Base-by-base conservation (phyloP, 1,140 invertebrate species). In the Drosophila mayri region DNA sequence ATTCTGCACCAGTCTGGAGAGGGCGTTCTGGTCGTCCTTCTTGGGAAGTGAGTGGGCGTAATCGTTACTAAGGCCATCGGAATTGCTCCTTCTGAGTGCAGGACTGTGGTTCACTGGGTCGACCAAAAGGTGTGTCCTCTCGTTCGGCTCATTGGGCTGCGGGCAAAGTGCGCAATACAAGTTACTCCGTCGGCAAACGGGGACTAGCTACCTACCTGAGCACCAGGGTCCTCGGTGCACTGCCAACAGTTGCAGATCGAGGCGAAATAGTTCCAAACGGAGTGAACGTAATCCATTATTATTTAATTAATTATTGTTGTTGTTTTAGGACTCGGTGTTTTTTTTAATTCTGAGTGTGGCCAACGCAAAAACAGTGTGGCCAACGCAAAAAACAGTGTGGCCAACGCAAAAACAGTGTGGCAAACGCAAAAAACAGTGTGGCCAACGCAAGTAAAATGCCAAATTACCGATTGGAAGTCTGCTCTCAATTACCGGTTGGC, bases 1-100 rank as follows among this genome's bases (percentile, higher is more conserved):
- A 93, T 97, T 96, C 90, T 97, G 96, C 67, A 98, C 93, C 91
- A 98, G 97, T 93, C 95, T 95, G 91, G 95, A 97, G 30, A 98
- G 93, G 16, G 97, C 97, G 83, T 96, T 97, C 93, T 98, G 97
- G 92, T 98, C 97, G 93, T 98, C 97, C 81, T 97, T 96, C 91
- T 97, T 97, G 32, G 96, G 95, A 47, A 95, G 94, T 22, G 95
- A 95, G 86, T 94, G 95, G 18, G 94, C 93, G 92, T 95, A 95
- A 71, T 95, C 94, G 78, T 93, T 94, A 73, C 94, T 93, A 81
- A 94, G 94, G 92, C 95, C 95, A 79, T 96, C 95, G 78, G 95
- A 96, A 92, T 95, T 94, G 47, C 94, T 93, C 83, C 94, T 93
- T 32, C 94, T 94, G 74, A 95, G 94, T 64, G 94, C 94, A 72